These are phyloP conservation scores for Helobdella robusta DNA, from an alignment of 2,888 invertebrate species.

Conservation along the genomic window DNA sequence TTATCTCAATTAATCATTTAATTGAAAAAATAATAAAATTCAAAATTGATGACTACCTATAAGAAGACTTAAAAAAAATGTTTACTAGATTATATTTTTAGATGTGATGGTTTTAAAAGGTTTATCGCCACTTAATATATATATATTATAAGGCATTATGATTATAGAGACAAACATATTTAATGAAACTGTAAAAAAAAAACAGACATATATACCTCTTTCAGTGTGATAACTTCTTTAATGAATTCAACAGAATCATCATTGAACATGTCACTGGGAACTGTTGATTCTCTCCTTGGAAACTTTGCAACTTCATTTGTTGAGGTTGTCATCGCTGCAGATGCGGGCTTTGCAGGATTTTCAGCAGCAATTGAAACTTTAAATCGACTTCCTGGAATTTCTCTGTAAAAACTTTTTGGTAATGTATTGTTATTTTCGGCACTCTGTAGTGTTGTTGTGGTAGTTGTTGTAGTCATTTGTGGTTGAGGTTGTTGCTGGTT, in stretches of 20 bases:
- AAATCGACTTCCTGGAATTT: slow-evolving; percentile 2
- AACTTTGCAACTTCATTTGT: not conserved
- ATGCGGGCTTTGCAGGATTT: not conserved
- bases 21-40: too few relatives aligned
- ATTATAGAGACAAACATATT: too few relatives aligned
- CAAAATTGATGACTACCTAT: too few relatives aligned
- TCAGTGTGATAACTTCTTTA: slow-evolving; percentile 23
- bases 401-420: slow-evolving; percentile 10
- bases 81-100: too few relatives aligned
- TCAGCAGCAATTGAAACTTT: slow-evolving; percentile 2
- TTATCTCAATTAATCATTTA: too few relatives aligned
- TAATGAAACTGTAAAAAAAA: not conserved
- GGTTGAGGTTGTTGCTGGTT: too few relatives aligned
- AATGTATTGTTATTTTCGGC: not conserved
- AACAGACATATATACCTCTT: slow-evolving; percentile 5
- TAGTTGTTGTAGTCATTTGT: too few relatives aligned
- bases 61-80: too few relatives aligned
- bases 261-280: not conserved
- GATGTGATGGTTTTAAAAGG: too few relatives aligned
- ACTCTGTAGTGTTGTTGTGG: too few relatives aligned
- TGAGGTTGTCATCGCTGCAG: not conserved
- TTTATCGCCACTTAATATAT: too few relatives aligned
- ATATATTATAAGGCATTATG: too few relatives aligned
- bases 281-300: not conserved
- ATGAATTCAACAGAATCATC: not conserved